Conservation (phyloP, 2,888 invertebrate genomes). For the Rhyacophila evoluta region DNA sequence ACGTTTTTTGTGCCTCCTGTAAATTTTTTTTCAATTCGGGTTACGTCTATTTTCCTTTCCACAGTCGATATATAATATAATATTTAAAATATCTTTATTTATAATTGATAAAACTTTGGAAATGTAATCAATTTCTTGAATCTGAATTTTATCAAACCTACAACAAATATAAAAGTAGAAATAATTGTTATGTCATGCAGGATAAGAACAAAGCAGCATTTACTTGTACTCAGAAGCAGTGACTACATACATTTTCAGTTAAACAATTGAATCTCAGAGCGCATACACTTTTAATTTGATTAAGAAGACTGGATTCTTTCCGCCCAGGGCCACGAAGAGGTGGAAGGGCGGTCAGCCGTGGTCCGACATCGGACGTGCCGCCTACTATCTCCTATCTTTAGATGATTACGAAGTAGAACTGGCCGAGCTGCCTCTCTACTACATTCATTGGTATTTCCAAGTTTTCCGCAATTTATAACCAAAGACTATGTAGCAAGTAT, state of each 20-base stretch:
- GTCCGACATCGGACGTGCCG: slow-evolving; percentile 29
- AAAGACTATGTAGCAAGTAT: no score
- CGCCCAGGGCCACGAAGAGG: background rate
- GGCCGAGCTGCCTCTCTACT: background rate
- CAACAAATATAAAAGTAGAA: no score
- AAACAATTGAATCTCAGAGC: slow-evolving; percentile 51
- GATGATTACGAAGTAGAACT: slow-evolving; percentile 39
- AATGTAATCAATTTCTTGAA: no score
- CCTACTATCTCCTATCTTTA: slow-evolving; percentile 2
- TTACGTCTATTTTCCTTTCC: no score
- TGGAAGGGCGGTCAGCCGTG: slow-evolving; percentile 25
- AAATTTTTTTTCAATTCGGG: no score
- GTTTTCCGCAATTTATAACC: no score
- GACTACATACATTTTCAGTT: background rate
- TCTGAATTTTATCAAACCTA: no score
- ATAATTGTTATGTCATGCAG: background rate
- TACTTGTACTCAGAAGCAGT: background rate
- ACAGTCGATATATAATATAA: no score
- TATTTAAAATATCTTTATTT: no score
- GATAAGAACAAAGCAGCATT: background rate
- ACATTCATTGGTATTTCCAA: no score
- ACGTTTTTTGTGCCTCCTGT: no score
- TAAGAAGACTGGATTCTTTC: slow-evolving; percentile 36
- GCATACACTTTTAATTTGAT: slow-evolving; percentile 54
- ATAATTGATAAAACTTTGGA: no score